Conservation (phyloP, 2,888 invertebrate species). For the Blastobasis adustella region DNA sequence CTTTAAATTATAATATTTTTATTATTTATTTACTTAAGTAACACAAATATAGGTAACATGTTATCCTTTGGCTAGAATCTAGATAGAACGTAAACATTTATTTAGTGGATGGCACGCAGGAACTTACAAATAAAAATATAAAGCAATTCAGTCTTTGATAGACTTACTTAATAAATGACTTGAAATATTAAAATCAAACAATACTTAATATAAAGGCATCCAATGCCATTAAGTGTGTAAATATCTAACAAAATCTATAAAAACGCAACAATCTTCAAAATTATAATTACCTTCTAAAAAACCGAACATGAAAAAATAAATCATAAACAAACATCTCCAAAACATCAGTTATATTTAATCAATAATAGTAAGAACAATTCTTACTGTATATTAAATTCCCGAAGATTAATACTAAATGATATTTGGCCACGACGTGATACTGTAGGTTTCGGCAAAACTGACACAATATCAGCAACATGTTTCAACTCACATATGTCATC, state of each 20-base stretch:
- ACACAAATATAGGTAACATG: neutral
- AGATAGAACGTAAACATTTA: neutral
- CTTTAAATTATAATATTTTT: neutral
- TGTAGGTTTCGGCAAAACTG: slow-evolving; percentile 10
- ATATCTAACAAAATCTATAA: too few relatives aligned
- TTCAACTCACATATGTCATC: slow-evolving; percentile 13
- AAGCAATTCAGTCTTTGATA: neutral
- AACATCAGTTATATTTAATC: too few relatives aligned
- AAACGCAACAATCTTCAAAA: too few relatives aligned
- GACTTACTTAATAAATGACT: neutral
- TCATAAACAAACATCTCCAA: too few relatives aligned
- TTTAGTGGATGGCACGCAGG: neutral
- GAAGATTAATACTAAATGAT: slow-evolving; percentile 10
- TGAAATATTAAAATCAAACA: neutral
- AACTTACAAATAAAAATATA: neutral
- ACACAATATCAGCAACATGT: slow-evolving; percentile 10
- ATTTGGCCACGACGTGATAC: slow-evolving; percentile 12
- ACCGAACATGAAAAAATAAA: too few relatives aligned
- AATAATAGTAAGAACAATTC: neutral
- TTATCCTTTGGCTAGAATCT: neutral
- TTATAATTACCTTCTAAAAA: too few relatives aligned
- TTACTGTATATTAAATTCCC: neutral
- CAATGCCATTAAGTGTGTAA: slow-evolving; percentile 1
- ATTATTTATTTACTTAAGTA: neutral
- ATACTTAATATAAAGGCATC: neutral